Evolutionary conservation across 1,140 invertebrate species (phyloP), one percentile per base, ranked within the genome.

Genomic region (Nasonia longicornis): DNA sequence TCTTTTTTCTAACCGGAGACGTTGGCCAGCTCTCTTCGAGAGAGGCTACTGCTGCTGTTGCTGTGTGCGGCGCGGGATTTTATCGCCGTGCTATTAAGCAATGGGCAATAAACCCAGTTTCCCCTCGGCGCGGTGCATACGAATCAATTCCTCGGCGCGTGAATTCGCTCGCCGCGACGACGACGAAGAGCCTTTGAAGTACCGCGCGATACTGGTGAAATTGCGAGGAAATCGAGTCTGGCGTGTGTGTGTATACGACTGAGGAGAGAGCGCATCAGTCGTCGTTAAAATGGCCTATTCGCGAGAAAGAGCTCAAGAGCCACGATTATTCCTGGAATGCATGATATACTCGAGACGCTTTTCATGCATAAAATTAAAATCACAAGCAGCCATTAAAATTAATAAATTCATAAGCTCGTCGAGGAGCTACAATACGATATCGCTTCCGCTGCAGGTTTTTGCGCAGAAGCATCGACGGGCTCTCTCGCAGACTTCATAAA

Each of bases 81-180:
- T 72, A 67, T n/a, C 70, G 20, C 10, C 38, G n/a, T n/a, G 31
- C 82, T 82, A 80, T 83, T 83, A 83, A 77, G 71, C 64, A 80
- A 64, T 64, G 79, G 64, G 75, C 77, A 70, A 82, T 86, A 84
- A 85, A 85, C 84, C 81, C 80, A 83, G 72, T 84, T 84, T 83
- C 75, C 22, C 66, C 22, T 20, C 14, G 8, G 26, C 8, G n/a
- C 35, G 11, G 35, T 48, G 31, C 26, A 10, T n/a, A 22, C 26
- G 14, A 77, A 77, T 77, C 38, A 48, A 69, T 79, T 67, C 52
- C 38, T 3, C n/a, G 35, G 67, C 35, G 38, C 16, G 35, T 12
- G 69, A 58, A 78, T 78, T 78, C 29, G 66, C 66, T 16, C 12
- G 26, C 10, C 31, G 0, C 38, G 10, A 42, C 38, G 38, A 7